Conservation (phyloP, 30 jellyfish, hydroid and myxozoan species). For the Hydractinia echinata region DNA sequence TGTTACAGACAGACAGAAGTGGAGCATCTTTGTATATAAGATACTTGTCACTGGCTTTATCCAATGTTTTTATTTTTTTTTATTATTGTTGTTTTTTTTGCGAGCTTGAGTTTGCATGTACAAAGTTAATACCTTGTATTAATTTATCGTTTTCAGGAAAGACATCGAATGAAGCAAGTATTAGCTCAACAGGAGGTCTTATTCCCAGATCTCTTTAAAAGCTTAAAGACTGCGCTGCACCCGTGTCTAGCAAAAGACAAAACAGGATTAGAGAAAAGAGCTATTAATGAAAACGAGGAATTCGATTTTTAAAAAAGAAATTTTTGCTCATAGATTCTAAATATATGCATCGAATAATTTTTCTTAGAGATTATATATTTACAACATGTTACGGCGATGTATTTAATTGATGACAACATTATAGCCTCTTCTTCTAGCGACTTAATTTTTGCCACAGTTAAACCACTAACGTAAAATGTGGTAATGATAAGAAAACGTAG, state of each 20-base stretch:
- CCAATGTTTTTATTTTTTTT: no score
- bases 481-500: no score
- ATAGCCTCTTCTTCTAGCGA: no score
- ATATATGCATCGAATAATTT: no score
- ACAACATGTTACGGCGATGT: no score
- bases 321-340: background rate
- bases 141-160: conserved; percentile 45
- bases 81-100: background rate
- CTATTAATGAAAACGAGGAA: background rate
- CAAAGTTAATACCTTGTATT: background rate
- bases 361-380: no score
- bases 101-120: background rate
- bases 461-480: no score
- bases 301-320: background rate
- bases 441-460: no score
- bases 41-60: no score
- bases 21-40: no score
- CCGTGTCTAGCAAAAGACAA: conserved; percentile 64
- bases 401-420: no score
- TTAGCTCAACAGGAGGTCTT: conserved; percentile 85
- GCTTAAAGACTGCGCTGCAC: conserved; percentile 64
- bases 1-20: no score
- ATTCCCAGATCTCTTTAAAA: conserved; percentile 69
- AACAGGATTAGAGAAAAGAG: conserved; percentile 65
- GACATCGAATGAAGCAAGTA: conserved; percentile 82